phyloP scores from a whole-genome alignment of 2,888 invertebrate genomes.

The Hemistola chrysoprasaria region DNA sequence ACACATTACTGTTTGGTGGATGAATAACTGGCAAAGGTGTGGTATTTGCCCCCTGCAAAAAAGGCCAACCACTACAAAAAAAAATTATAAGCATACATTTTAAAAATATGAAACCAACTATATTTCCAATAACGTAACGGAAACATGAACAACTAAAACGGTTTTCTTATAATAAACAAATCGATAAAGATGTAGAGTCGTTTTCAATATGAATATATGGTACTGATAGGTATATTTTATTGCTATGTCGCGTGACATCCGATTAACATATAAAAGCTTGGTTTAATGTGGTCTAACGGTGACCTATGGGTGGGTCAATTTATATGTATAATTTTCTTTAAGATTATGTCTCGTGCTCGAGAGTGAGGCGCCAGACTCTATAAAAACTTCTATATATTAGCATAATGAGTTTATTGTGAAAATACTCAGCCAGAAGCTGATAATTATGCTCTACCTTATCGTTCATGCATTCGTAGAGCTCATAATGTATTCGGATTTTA shows the following conservation, averaged over 20 bases:
- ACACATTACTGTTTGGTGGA: no score
- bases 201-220: slow-evolving; percentile 24
- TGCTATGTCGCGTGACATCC: slow-evolving; percentile 27
- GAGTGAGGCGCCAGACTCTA: slow-evolving; percentile 35
- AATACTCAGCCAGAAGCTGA: slow-evolving; percentile 42
- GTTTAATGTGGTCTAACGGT: slow-evolving; percentile 36
- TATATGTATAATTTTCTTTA: slow-evolving; percentile 40
- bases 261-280: slow-evolving; percentile 40
- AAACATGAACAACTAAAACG: slow-evolving; percentile 10
- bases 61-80: no score
- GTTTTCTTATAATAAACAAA: slow-evolving; percentile 21
- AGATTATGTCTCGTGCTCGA: slow-evolving; percentile 32
- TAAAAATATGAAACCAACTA: background rate
- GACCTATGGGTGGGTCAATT: slow-evolving; percentile 42
- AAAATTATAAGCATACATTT: no score
- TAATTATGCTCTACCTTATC: slow-evolving; percentile 27
- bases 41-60: no score
- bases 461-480: slow-evolving; percentile 15
- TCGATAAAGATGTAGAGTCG: slow-evolving; percentile 2
- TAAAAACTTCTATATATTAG: slow-evolving; percentile 58
- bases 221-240: slow-evolving; percentile 25
- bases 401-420: slow-evolving; percentile 54
- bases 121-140: slow-evolving; percentile 9
- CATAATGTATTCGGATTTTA: slow-evolving; percentile 11
- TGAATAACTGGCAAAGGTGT: no score